Conservation (phyloP, 2,888 invertebrate species). For the Timandra comae region DNA sequence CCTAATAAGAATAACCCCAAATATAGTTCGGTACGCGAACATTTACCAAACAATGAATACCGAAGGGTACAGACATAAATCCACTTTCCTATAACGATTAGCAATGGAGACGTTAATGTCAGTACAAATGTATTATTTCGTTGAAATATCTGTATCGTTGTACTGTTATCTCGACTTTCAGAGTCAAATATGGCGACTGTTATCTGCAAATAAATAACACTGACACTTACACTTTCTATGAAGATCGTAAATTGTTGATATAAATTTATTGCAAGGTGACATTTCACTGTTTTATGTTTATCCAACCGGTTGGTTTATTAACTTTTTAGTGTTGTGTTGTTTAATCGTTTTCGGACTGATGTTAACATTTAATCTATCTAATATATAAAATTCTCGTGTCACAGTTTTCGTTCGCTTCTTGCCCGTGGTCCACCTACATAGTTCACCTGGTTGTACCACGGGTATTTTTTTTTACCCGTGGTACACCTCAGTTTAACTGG, state of each 20-base stretch:
- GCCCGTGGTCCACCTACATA: too few species aligned
- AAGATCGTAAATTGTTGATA: slow-evolving; percentile 23
- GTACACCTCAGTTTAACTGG: too few species aligned
- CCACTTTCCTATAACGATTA: slow-evolving; percentile 31
- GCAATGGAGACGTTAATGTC: slow-evolving; percentile 30
- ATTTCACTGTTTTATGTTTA: background rate
- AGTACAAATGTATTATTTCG: slow-evolving; percentile 27
- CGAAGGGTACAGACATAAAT: slow-evolving; percentile 22
- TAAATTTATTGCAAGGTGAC: slow-evolving; percentile 12
- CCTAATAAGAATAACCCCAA: too few species aligned
- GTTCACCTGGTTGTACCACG: too few species aligned
- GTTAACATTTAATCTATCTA: too few species aligned
- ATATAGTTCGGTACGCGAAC: too few species aligned
- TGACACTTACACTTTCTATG: slow-evolving; percentile 36
- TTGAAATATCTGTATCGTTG: slow-evolving; percentile 30
- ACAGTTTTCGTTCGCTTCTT: too few species aligned
- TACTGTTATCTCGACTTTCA: slow-evolving; percentile 28
- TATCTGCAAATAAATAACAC: slow-evolving; percentile 32
- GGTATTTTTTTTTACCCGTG: too few species aligned
- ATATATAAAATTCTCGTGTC: too few species aligned
- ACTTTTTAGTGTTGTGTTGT: background rate
- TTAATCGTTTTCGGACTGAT: too few species aligned
- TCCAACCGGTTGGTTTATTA: background rate
- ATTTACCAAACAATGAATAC: slow-evolving; percentile 12
- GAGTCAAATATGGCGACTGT: slow-evolving; percentile 33